phyloP scores from a whole-genome alignment of 1,140 invertebrate genomes.

The Helicoverpa armigera region DNA sequence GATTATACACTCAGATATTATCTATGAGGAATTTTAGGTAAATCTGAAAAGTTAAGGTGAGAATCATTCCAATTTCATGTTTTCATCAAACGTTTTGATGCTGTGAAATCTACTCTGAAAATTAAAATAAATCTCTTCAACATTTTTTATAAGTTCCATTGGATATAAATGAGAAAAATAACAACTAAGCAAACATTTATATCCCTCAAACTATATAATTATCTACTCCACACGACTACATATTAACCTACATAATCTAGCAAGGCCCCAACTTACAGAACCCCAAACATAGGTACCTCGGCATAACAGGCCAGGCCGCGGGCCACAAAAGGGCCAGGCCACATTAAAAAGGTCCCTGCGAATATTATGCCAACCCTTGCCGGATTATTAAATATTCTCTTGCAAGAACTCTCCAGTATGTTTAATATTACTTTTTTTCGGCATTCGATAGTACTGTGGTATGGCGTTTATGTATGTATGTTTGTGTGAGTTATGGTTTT shows the following conservation, averaged over 20 bases:
- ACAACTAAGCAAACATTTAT: background rate
- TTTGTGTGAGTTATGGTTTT: background rate
- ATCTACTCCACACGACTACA: background rate
- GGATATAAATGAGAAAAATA: background rate
- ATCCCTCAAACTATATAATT: background rate
- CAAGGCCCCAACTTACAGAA: background rate
- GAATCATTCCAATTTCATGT: too few relatives aligned
- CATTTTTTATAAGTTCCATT: too few relatives aligned
- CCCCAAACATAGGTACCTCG: constrained; percentile 28
- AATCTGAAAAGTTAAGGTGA: too few relatives aligned
- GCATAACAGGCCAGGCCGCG: constrained; percentile 30
- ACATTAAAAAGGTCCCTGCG: constrained; percentile 42
- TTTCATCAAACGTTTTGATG: too few relatives aligned
- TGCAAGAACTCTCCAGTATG: constrained; percentile 20
- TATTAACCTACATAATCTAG: constrained; percentile 15
- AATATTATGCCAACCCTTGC: constrained; percentile 53
- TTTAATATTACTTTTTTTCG: constrained; percentile 49
- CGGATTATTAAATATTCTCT: constrained; percentile 51
- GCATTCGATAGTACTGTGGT: constrained; percentile 37
- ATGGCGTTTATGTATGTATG: background rate
- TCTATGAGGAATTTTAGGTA: too few relatives aligned
- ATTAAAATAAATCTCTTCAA: background rate
- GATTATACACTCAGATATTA: too few relatives aligned
- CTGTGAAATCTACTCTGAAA: too few relatives aligned
- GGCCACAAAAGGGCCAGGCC: constrained; percentile 39